phyloP scores from a whole-genome alignment of 2,113 vertebrate species.

The Rhinopithecus roxellana region DNA sequence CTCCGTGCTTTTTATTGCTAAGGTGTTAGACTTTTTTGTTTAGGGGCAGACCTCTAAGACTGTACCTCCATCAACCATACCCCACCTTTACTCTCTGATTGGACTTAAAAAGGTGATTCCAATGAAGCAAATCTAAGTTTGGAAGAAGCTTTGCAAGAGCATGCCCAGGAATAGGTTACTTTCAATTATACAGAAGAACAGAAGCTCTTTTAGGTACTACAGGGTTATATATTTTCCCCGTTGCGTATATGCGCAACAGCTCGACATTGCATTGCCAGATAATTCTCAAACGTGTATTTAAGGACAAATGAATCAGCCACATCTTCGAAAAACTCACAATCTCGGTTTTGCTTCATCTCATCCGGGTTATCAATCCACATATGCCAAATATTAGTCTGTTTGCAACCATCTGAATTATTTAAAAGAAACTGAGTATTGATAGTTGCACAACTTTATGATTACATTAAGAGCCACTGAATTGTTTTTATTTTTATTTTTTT shows the following conservation, averaged over 20 bases:
- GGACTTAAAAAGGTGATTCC: neutral
- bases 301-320: neutral
- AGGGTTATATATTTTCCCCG: neutral
- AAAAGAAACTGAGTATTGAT: neutral
- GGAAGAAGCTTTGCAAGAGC: neutral
- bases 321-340: neutral
- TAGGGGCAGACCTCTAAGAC: neutral
- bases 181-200: neutral
- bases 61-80: accelerated
- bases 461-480: neutral
- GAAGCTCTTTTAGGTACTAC: neutral
- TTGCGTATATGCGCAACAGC: neutral
- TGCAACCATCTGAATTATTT: neutral
- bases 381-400: neutral
- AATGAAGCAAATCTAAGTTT: neutral
- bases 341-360: neutral
- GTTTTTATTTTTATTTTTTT: neutral
- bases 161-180: neutral
- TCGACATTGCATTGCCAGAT: neutral
- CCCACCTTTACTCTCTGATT: neutral
- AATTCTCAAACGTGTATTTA: neutral
- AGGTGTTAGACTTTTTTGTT: neutral
- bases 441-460: neutral
- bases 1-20: neutral
- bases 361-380: neutral